These are phyloP conservation scores for Ptychodera flava DNA, from an alignment of 35 echinoderm and acorn worm species.

Conservation along the genomic window DNA sequence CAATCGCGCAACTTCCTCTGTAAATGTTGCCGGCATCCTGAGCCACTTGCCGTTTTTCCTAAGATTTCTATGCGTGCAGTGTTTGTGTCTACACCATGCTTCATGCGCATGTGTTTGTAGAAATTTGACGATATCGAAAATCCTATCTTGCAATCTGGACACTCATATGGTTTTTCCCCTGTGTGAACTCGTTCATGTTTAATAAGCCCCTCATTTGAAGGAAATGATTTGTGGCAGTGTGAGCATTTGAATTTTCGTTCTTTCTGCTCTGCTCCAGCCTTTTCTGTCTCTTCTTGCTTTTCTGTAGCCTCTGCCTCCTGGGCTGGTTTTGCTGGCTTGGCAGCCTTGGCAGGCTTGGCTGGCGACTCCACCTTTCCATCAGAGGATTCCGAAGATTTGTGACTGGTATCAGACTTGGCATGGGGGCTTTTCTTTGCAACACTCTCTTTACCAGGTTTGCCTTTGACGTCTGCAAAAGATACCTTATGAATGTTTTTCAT, in stretches of 20 bases:
- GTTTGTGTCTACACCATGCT: background rate
- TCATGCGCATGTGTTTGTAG: background rate
- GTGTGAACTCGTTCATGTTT: slow-evolving; percentile 17
- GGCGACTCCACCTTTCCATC: too few relatives aligned
- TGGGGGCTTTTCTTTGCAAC: background rate
- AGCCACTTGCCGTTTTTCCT: too few relatives aligned
- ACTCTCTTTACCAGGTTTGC: too few relatives aligned
- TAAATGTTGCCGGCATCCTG: background rate
- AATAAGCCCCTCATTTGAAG: background rate
- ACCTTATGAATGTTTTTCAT: background rate
- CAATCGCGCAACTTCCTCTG: background rate
- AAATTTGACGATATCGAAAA: background rate
- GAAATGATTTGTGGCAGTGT: slow-evolving; percentile 22
- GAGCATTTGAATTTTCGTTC: background rate
- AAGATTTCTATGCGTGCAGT: background rate
- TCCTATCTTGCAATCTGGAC: background rate
- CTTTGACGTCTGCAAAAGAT: too few relatives aligned
- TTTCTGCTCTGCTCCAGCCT: background rate
- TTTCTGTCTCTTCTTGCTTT: too few relatives aligned
- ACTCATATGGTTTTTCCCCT: background rate
- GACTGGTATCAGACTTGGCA: background rate
- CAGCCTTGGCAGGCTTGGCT: too few relatives aligned
- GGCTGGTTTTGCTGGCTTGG: too few relatives aligned
- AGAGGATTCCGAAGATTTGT: too few relatives aligned
- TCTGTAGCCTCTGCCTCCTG: too few relatives aligned